Base-by-base conservation (phyloP, 2,888 invertebrate genomes). In the Pherbina coryleti region DNA sequence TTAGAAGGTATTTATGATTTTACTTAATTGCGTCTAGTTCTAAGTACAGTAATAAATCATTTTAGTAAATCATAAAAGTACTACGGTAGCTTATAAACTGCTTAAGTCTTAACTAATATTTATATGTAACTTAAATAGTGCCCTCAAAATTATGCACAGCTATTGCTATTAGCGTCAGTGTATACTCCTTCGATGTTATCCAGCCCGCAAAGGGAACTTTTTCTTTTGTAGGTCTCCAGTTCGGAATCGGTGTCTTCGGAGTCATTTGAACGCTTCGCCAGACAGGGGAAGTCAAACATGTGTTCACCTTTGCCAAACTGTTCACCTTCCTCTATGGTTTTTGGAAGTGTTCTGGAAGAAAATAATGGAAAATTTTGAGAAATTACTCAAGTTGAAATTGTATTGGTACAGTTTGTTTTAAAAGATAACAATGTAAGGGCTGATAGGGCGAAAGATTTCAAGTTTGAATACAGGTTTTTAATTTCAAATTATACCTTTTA, bases 281-380 rank as follows among this genome's bases (percentile, higher is more conserved):
- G 80, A 64, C 89, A 89, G 5, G 89, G 89, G 84, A 92, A 92
- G 77, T 92, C 91, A 81, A 91, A 91, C 82, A 91, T 85, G 55
- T 87, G 86, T 84, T 92, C 92, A 57, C 91, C 91, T 84, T 90
- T 91, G 34, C 92, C 92, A 85, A 93, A 93, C 31, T 88, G 85
- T 86, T 93, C 93, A 1, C 92, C 93, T 82, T 93, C 93, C 83
- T 91, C 90, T 28, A 93, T 86, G 0, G 93, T 92, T 25, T 92
- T 91, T 7, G 93, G 93, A 57, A 93, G 87, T 25, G 91, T 90
- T 83, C 91, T 89, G 53, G 3, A 75, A 76, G 51, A 8, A 8
- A 17, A 14, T 44, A 14, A 14, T 55, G 8, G 51, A 49, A 0
- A 44, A 14, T 11, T 37, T 37, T 37, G 1, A 37, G 37, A 37